Evolutionary conservation across 53 echinoderm and acorn worm species (phyloP), one percentile per base, ranked within the genome.

Genomic region (Stichopus horrens): DNA sequence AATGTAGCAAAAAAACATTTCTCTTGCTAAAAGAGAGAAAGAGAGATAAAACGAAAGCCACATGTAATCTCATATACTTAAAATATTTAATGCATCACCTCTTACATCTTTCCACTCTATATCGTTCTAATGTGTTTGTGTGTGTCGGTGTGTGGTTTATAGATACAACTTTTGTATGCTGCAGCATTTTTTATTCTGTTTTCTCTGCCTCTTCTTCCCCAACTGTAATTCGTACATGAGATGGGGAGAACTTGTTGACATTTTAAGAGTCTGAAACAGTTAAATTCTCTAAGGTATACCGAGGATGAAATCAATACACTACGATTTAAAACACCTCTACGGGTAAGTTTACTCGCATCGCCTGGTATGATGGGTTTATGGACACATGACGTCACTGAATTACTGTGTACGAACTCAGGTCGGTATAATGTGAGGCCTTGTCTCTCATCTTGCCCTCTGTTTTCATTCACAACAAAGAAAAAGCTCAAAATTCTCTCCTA

Each of bases 241-340:
- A 55, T 53, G 79, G 14, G 79, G 56, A 79, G 52, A 79, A 79
- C 79, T 79, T 79, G 79, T 79, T 79, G 79, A 79, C 79, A 79
- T 79, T 79, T 16, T 79, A 79, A 79, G 79, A 79, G 52, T 79
- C 79, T 79, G 79, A 79, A 79, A 55, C 79, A 53, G 79, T 79
- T 52, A 79, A 53, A 55, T 52, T 79, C 55, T 79, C 79, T 53
- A 18, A 79, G 79, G 79, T 53, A 79, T 55, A 55, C 4, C 63
- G 16, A 37, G 52, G 18, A 79, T 79, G 79, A 79, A 79, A 79
- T 79, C 79, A 79, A 79, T 79, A 79, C 79, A 79, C 18, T 19
- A 51, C 79, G 53, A 79, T 79, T 79, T 52, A 79, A 79, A 79
- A 79, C 53, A 51, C 53, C 79, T 55, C 53, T 55, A 79, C 54